Evolutionary conservation across 2,888 invertebrate species (phyloP), one percentile per base, ranked within the genome.

Genomic region (Heteromyza rotundicornis): DNA sequence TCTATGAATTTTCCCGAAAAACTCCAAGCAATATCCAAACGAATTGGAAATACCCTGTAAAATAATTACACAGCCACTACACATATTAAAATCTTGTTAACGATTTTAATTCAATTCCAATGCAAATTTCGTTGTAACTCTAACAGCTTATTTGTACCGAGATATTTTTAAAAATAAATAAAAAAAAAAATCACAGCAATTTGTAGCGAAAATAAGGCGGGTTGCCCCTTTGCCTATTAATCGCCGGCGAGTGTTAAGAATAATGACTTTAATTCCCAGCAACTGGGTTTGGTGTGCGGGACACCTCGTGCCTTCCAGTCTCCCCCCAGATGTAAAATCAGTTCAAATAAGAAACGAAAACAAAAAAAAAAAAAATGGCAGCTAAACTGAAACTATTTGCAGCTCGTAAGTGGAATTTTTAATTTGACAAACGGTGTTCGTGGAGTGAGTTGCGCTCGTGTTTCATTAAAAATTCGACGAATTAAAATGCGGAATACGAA

Each of bases 401-500:
- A 8, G 36, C 44, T 62, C 49, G 52, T 54, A 58, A 57, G 57
- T 54, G 36, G 57, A 57, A 62, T 62, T 51, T 62, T 49, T 57
- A 54, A 62, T 62, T 62, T 57, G 47, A 36, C 62, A 49, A 27
- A 54, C 36, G 23, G n/a, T n/a, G n/a, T 7, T 40, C 53, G 62
- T 8, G 16, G 47, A 19, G n/a, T 10, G 23, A 0, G 23, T 5
- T 8, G 14, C 27, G 51, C 16, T 17, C 27, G 35, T 62, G 57
- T 62, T 57, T 62, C 61, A 62, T 62, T 59, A 63, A 63, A 56
- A 63, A 63, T 63, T 63, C 63, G 63, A 52, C 56, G 57, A 59
- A 63, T 63, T 59, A 52, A 59, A 63, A 63, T 59, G 63, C 63
- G 63, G 63, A 63, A 63, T 63, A 63, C 56, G 22, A 63, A 63